phyloP scores from a whole-genome alignment of 1,140 invertebrate genomes.

The Neotoxoptera formosana region DNA sequence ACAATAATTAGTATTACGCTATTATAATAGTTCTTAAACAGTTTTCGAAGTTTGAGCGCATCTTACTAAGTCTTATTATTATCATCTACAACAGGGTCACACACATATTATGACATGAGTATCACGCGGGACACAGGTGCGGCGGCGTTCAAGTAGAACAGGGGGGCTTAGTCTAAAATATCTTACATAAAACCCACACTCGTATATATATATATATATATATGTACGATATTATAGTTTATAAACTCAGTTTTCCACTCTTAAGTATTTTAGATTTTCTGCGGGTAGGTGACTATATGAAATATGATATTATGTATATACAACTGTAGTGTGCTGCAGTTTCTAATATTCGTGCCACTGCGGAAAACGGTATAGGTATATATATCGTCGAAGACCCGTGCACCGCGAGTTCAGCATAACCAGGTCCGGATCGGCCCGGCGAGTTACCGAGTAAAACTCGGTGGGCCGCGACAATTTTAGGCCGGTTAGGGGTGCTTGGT shows the following conservation, averaged over 20 bases:
- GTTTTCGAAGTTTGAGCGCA: neutral
- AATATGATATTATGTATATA: no score
- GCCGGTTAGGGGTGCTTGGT: no score
- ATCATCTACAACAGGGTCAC: neutral
- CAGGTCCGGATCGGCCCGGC: no score
- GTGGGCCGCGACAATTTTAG: no score
- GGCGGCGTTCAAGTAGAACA: neutral
- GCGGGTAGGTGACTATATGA: neutral
- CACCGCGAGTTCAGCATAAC: neutral
- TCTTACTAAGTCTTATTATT: neutral
- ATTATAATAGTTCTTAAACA: no score
- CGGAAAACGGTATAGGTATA: neutral
- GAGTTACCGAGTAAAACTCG: no score
- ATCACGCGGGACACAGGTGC: neutral
- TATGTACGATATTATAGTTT: neutral
- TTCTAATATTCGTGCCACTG: neutral
- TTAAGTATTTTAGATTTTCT: neutral
- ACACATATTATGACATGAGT: neutral
- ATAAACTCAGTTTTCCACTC: neutral
- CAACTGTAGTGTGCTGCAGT: neutral
- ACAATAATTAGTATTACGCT: neutral
- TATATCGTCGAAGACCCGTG: neutral
- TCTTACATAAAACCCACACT: neutral
- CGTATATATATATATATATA: no score
- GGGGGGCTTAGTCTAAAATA: neutral